Evolutionary conservation across 2,113 vertebrate genomes (phyloP), one percentile per base, ranked within the genome.

Genomic region (Lynx canadensis): DNA sequence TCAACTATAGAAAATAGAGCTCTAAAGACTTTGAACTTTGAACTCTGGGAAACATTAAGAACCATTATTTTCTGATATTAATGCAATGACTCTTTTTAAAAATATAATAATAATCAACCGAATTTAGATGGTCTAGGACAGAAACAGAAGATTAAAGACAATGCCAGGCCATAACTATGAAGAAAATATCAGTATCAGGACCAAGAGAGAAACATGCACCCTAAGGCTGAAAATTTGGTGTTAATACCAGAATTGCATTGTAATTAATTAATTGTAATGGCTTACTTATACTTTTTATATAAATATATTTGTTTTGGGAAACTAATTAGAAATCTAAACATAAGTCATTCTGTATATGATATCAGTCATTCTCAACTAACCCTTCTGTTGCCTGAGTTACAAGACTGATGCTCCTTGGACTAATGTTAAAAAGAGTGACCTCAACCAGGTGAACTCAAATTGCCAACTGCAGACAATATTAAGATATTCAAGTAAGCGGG

Each of bases 21-120:
- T 68, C 48, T 57, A n/a, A 89, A 91, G 45, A 82, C 38, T 89
- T 89, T 80, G 57, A 97, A 93, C 48, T 83, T n/a, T 87, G 27
- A 94, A 96, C 36, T 73, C 66, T 71, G 23, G 80, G 80, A 93
- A 89, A 86, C 38, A 68, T 83, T 73, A 85, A 92, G 23, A 79
- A 96, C 33, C 16, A 78, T 93, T 82, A 92, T 83, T 68, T 95
- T 50, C 38, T 88, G 38, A 57, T 86, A 4, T 91, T 80, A 76
- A 71, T 73, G 29, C 12, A 92, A 55, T 14, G 68, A 50, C 10
- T 36, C 16, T 66, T 27, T 68, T 87, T 84, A 94, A 92, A 94
- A 84, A 94, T 76, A 81, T 29, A 52, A 79, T 82, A 91, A 76
- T 91, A 82, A 88, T n/a, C 55, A 84, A 63, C 9, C 19, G 7